Evolutionary conservation across 1,140 invertebrate species (phyloP), one percentile per base, ranked within the genome.

Genomic region (Papilio polytes): DNA sequence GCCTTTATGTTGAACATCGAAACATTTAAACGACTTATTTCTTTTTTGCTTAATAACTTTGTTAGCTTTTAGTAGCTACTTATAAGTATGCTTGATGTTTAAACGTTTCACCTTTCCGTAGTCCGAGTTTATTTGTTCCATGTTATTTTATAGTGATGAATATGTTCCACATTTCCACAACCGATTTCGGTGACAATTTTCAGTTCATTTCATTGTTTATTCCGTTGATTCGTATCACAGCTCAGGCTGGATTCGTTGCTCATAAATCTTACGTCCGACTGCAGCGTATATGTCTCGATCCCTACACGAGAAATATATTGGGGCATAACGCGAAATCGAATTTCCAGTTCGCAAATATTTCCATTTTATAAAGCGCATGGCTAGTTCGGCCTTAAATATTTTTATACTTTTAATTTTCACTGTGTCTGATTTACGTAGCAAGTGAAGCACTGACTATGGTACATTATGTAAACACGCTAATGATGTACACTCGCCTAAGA

Each of bases 321-420:
- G 22, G 22, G 63, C 26, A 70, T 70, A 36, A 70, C 12, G 12
- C 26, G 63, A 31, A 70, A 70, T 70, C 63, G 26, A 31, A 70
- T 70, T 70, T 36, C 63, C 4, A 6, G 26, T 36, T 70, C 63
- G 26, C 63, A 70, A 66, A 66, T 70, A 70, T 70, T 70, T 70
- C 63, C 26, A 56, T 70, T 66, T 13, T 26, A 18, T 70, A 63
- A 22, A 70, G 26, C 2, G 18, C 12, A 70, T 9, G 53, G 59
- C 22, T 70, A 70, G 22, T 70, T 70, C 12, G 36, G 22, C 31
- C 63, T 15, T 1, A 4, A 13, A 70, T 0, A 70, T 70, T 63
- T 63, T 63, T 63, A 26, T 13, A 63, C 2, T 70, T 31, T 36
- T 6, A 36, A 36, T 70, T 70, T 31, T 70, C 26, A 36, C 26